phyloP scores from a whole-genome alignment of 2,888 invertebrate species.

The Dorcus parallelipipedus region DNA sequence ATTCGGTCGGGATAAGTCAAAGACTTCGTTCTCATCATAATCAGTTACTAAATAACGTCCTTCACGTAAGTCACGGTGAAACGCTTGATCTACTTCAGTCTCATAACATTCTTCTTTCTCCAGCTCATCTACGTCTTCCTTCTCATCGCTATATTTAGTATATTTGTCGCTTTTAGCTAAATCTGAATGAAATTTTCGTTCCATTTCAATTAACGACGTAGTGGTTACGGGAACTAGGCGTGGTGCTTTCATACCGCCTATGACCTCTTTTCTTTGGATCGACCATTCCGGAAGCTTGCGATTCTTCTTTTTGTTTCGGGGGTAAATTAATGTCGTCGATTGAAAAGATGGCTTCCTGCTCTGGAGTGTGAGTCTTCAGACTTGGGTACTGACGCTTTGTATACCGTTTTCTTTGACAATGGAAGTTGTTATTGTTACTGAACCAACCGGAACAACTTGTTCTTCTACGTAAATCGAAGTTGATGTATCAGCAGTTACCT shows the following conservation, averaged over 20 bases:
- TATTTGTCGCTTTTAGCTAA: conserved; percentile 46
- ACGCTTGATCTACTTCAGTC: conserved; percentile 50
- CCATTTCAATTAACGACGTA: conserved; percentile 27
- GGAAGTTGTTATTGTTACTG: conserved; percentile 54
- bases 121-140: conserved; percentile 49
- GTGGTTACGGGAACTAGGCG: conserved; percentile 33
- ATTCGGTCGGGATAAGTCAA: conserved; percentile 30
- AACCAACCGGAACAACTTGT: conserved; percentile 42
- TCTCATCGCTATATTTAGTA: conserved; percentile 46
- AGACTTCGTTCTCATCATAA: conserved; percentile 28
- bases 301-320: conserved; percentile 9
- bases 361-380: conserved; percentile 44
- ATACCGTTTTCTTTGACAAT: conserved; percentile 50
- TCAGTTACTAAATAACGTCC: conserved; percentile 41
- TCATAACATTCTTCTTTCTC: conserved; percentile 46
- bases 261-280: conserved; percentile 52
- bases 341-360: conserved; percentile 8
- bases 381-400: conserved; percentile 55
- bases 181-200: conserved; percentile 37
- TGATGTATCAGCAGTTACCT: conserved; percentile 38
- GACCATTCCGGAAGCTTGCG: conserved; percentile 22
- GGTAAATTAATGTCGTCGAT: background rate
- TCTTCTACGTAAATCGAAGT: conserved; percentile 43
- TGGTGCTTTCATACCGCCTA: conserved; percentile 56
- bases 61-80: conserved; percentile 45